A percentile compares a stretch with the other conserved stretches of the same genome.
These are phyloP conservation scores for Phoenicopterus ruber DNA, from an alignment of 2,113 vertebrate species.

Conservation along the genomic window DNA sequence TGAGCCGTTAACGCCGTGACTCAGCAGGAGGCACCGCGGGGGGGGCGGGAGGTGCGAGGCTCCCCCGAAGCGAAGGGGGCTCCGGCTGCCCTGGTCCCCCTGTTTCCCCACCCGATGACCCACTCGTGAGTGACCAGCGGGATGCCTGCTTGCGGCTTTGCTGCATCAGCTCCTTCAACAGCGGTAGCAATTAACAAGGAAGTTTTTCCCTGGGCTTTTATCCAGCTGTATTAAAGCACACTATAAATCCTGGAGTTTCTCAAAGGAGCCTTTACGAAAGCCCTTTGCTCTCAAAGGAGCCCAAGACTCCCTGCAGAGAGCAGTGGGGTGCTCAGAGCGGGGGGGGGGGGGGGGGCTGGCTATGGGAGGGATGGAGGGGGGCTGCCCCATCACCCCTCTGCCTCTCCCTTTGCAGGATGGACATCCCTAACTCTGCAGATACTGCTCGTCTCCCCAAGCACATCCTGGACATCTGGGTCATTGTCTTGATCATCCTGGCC, in stretches of 20 bases:
- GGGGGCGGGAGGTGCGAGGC: fast-evolving
- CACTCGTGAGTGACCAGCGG: neutral
- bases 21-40: neutral
- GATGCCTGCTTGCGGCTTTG: neutral
- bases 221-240: neutral
- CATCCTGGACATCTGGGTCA: constrained; percentile 81
- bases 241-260: neutral
- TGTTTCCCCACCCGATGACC: neutral
- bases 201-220: neutral
- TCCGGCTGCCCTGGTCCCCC: neutral
- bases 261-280: neutral
- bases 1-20: neutral
- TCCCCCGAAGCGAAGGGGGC: fast-evolving
- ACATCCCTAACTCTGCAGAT: neutral
- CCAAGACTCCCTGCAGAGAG: neutral
- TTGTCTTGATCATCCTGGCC: constrained; percentile 79
- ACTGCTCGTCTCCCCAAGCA: constrained; percentile 68
- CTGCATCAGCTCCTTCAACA: neutral
- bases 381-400: neutral
- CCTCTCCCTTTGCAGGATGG: constrained; percentile 64
- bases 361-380: neutral
- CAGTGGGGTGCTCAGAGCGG: fast-evolving
- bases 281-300: neutral
- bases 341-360: neutral
- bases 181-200: neutral